Base-by-base conservation (phyloP, 2,797 vertebrate species). In the Rousettus madagascariensis region DNA sequence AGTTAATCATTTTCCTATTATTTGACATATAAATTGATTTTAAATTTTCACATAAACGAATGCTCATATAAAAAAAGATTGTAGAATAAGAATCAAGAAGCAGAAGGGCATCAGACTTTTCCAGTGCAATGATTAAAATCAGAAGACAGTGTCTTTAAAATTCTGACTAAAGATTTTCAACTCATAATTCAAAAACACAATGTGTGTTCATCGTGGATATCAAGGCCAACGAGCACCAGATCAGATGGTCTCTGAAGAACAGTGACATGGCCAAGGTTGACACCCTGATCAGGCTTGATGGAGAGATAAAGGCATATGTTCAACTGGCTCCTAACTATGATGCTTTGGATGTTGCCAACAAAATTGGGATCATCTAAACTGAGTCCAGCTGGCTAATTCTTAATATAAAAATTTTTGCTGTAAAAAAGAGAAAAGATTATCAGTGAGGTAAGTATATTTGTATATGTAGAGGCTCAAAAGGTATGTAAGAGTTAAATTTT, bases 141-240 rank as follows among this genome's bases (percentile, higher is more conserved):
- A 71, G 33, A 74, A 88, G 74, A 82, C 24, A 91, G 13, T 96
- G 22, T 46, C 72, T 86, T 90, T 33, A 86, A 71, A 59, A 71
- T 71, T 86, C 28, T 66, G n/a, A 11, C 61, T 28, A 22, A 26
- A 91, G 9, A 33, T 68, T 91, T 85, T 80, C 22, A 69, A 82
- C 36, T 82, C 49, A 66, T 59, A 90, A 51, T 59, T 82, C 68
- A 82, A 3, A 89, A 89, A 49, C 49, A 49, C 49, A 49, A 49
- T 49, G 15, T 49, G 49, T 49, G 49, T 49, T 16, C 49, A 49
- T 16, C 16, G 49, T 49, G 49, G 49, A 49, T 49, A 49, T 49
- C 49, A 49, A 49, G 49, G 15, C 49, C 49, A 49, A 49, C 15
- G 16, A 49, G 49, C 49, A 49, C 49, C 49, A 16, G 49, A 49